Evolutionary conservation across 2,888 invertebrate species (phyloP), one percentile per base, ranked within the genome.

Genomic region (Stenchaetothrips biformis): DNA sequence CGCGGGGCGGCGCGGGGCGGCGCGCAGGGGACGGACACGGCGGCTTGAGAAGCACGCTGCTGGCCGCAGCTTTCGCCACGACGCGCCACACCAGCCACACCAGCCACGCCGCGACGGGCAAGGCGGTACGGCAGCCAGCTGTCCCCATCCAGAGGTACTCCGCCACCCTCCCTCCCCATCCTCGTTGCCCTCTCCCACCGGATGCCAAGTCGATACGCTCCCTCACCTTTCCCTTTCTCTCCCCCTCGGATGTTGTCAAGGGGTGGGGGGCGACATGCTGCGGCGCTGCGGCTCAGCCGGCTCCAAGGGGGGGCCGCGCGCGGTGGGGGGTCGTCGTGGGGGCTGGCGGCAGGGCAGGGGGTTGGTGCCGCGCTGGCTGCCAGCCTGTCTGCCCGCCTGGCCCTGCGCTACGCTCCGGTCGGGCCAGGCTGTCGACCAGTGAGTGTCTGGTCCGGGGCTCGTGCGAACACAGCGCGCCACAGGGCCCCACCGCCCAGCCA

Each of bases 191-290:
- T n/a, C 67, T 11, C 21, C 67, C 67, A 21, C 67, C 67, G 67
- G n/a, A 74, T 9, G 25, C 67, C 67, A 74, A 74, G 67, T 74
- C 67, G 67, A 74, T 74, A 74, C 67, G 67, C 25, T 74, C 67
- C 67, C 67, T 74, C 67, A 74, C 67, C 67, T 74, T 37, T 74
- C 67, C 67, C 67, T 74, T 74, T 74, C 67, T 74, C 25, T 21
- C 25, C 25, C 7, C 9, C 67, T 67, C n/a, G 67, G 21, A 67
- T 37, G 37, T 37, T 37, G 67, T 53, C 18, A 59, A 21, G 7
- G 25, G 67, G 67, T 2, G 67, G 67, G 25, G 25, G 21, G 37
- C 37, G 37, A 37, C 67, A 11, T 74, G 1, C 67, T 9, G 67
- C 67, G 67, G 7, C 25, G 67, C 21, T 21, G 67, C 67, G 67